Conservation (phyloP, 2,797 vertebrate species). For the Xiphophorus birchmanni region DNA sequence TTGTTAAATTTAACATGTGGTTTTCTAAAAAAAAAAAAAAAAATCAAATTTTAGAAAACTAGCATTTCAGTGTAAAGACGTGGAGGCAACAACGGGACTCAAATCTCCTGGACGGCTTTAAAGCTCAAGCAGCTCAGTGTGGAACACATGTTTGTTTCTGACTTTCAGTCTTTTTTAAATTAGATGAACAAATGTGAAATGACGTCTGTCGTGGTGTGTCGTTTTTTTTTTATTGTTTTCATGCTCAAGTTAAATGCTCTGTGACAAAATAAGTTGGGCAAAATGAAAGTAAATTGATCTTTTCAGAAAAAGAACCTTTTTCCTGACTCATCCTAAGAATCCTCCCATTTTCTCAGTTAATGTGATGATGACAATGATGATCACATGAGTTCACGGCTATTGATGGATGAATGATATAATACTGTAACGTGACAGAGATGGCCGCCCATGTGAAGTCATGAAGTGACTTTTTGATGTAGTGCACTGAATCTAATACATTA, state of each 20-base stretch:
- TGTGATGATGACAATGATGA: neutral
- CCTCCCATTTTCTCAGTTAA: neutral
- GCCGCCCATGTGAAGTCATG: neutral
- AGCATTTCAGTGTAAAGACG: neutral
- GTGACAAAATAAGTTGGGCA: neutral
- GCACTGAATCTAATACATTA: neutral
- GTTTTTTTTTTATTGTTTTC: neutral
- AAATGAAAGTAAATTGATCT: neutral
- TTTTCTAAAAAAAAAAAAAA: neutral
- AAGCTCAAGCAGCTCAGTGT: neutral
- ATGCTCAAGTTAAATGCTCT: neutral
- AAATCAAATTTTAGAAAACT: neutral
- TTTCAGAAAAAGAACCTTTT: neutral
- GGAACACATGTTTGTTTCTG: neutral
- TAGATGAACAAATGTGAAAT: neutral
- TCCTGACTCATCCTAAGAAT: neutral
- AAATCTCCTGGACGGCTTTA: neutral
- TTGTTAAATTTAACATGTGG: neutral
- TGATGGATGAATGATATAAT: neutral
- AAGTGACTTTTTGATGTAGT: neutral
- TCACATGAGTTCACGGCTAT: neutral
- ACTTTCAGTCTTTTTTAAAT: neutral
- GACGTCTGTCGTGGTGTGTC: too few species aligned
- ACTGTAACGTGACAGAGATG: neutral
- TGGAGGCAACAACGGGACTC: neutral